Evolutionary conservation across 2,888 invertebrate species (phyloP).

Genomic region (Noctua janthe): DNA sequence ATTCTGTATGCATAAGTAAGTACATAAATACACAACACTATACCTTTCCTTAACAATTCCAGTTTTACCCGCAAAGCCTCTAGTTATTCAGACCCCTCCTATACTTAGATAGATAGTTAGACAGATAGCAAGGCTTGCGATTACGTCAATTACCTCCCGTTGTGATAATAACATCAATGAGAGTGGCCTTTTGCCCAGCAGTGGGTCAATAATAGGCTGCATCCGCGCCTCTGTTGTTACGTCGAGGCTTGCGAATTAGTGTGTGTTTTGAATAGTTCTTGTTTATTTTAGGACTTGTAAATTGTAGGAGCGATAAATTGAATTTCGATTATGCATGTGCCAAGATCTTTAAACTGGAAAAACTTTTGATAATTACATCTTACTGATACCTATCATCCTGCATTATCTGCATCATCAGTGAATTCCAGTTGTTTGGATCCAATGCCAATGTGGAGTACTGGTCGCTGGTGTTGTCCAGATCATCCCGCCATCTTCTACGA

Average conservation of each 20-base stretch:
- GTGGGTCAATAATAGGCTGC: constrained; percentile 68
- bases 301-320: neutral
- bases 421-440: no score
- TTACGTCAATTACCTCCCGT: constrained; percentile 73
- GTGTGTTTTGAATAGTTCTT: constrained; percentile 31
- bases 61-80: constrained; percentile 41
- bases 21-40: constrained; percentile 11
- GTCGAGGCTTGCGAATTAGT: constrained; percentile 40
- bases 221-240: constrained; percentile 57
- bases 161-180: constrained; percentile 71
- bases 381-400: neutral
- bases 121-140: constrained; percentile 63
- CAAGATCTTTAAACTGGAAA: neutral
- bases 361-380: neutral
- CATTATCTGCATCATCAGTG: no score
- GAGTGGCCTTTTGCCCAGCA: constrained; percentile 67
- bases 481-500: no score
- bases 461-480: no score
- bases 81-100: constrained; percentile 59
- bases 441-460: no score
- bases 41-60: constrained; percentile 16
- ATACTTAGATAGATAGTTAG: constrained; percentile 64
- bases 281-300: constrained; percentile 51
- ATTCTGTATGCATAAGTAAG: neutral
- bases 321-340: neutral